A percentile compares a stretch with the other conserved stretches of the same genome.
phyloP scores from a whole-genome alignment of 2,797 vertebrate genomes.

The Argyrosomus regius region DNA sequence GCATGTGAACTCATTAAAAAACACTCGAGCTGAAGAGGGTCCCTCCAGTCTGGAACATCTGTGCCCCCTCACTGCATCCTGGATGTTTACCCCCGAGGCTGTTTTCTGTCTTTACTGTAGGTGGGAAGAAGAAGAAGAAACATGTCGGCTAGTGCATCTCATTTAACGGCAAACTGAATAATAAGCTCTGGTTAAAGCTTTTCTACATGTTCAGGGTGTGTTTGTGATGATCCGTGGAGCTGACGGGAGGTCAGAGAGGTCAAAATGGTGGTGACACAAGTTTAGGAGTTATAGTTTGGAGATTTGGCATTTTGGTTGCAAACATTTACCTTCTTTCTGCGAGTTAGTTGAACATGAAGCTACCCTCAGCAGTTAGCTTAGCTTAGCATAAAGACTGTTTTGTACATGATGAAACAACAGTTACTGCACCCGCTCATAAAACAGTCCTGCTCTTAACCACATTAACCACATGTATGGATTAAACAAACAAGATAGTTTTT shows the following conservation, averaged over 20 bases:
- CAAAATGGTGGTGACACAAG: neutral
- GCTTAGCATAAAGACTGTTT: too few species aligned
- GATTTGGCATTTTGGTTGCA: too few species aligned
- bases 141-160: neutral
- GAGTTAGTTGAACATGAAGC: too few species aligned
- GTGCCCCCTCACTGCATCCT: constrained; percentile 57
- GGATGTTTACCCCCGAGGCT: constrained; percentile 74
- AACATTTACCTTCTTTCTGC: too few species aligned
- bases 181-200: neutral
- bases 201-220: neutral
- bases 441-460: too few species aligned
- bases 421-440: too few species aligned
- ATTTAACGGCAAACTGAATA: neutral
- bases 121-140: constrained; percentile 26
- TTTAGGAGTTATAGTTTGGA: neutral
- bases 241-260: neutral
- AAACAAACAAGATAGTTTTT: too few species aligned
- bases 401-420: too few species aligned
- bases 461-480: too few species aligned
- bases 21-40: constrained; percentile 50
- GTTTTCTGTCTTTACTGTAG: constrained; percentile 51
- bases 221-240: neutral
- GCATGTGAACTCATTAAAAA: constrained; percentile 56
- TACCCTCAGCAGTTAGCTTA: too few species aligned
- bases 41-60: constrained; percentile 68